A percentile compares a stretch with the other conserved stretches of the same genome.
phyloP scores from a whole-genome alignment of 2,888 invertebrate genomes.

The Cyclophora punctaria region DNA sequence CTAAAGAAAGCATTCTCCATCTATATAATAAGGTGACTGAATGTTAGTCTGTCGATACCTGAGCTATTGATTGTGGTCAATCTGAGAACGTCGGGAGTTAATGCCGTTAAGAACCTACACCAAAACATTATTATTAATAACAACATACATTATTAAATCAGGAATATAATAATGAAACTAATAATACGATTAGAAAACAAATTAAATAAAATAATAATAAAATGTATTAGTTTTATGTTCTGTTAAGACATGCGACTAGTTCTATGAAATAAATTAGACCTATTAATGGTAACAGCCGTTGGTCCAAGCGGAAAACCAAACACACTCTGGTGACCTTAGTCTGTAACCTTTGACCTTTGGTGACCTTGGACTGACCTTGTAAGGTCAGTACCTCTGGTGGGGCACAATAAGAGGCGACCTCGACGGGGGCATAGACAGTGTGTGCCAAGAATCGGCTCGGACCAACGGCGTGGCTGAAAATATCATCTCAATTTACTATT shows the following conservation, averaged over 20 bases:
- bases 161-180: conserved; percentile 6
- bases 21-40: conserved; percentile 34
- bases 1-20: conserved; percentile 69
- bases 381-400: conserved; percentile 39
- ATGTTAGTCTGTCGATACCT: conserved; percentile 58
- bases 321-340: conserved; percentile 26
- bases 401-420: conserved; percentile 61
- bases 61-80: conserved; percentile 72
- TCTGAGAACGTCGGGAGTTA: conserved; percentile 73
- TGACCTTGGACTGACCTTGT: conserved; percentile 38
- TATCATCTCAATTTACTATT: conserved; percentile 14
- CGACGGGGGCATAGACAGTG: conserved; percentile 70
- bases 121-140: conserved; percentile 14
- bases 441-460: conserved; percentile 74
- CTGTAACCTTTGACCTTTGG: conserved; percentile 18
- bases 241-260: conserved; percentile 26
- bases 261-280: conserved; percentile 13
- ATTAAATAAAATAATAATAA: conserved; percentile 4
- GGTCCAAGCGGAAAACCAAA: conserved; percentile 62
- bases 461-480: conserved; percentile 71
- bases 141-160: background rate
- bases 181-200: background rate
- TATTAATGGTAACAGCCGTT: conserved; percentile 43
- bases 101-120: conserved; percentile 73
- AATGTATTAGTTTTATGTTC: conserved; percentile 13